Percentiles rank a stretch among this genome's conserved stretches.
phyloP scores from a whole-genome alignment of 30 jellyfish, hydroid and myxozoan genomes.

The Mastigias papua region DNA sequence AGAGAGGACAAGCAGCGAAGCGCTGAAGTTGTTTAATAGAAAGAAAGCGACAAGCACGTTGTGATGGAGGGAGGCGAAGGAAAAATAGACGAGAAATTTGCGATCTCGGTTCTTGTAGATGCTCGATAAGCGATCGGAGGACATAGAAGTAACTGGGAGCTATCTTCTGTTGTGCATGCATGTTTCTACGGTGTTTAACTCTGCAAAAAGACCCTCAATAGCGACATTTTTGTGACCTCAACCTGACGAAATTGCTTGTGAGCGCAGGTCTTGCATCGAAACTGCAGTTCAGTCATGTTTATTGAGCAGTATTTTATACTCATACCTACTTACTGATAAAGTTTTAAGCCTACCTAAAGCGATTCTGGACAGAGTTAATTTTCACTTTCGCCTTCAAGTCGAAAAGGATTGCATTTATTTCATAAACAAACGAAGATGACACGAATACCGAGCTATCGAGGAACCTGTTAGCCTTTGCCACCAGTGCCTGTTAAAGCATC shows the following conservation, averaged over 20 bases:
- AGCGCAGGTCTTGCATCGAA: constrained; percentile 43
- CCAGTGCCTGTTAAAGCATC: constrained; percentile 49
- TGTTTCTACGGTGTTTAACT: constrained; percentile 3
- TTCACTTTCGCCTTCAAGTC: background rate
- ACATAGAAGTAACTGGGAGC: background rate
- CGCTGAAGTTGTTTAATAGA: constrained; percentile 18
- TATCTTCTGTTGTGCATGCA: background rate
- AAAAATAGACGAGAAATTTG: constrained; percentile 8
- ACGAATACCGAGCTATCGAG: constrained; percentile 18
- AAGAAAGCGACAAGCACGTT: constrained; percentile 57
- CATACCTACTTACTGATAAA: background rate
- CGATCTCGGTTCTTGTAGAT: background rate
- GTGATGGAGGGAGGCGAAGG: constrained; percentile 38
- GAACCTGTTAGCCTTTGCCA: constrained; percentile 66
- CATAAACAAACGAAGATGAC: constrained; percentile 32
- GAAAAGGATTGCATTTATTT: constrained; percentile 9
- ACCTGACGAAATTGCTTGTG: constrained; percentile 76
- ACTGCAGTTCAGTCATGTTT: background rate
- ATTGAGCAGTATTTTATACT: background rate
- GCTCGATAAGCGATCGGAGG: constrained; percentile 9
- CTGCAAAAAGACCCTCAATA: constrained; percentile 1
- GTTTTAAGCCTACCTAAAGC: background rate
- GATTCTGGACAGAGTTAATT: background rate
- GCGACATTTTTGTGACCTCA: constrained; percentile 75
- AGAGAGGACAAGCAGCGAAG: constrained; percentile 18